Evolutionary conservation across 2,888 invertebrate genomes (phyloP).

Genomic region (Atrina japonica): DNA sequence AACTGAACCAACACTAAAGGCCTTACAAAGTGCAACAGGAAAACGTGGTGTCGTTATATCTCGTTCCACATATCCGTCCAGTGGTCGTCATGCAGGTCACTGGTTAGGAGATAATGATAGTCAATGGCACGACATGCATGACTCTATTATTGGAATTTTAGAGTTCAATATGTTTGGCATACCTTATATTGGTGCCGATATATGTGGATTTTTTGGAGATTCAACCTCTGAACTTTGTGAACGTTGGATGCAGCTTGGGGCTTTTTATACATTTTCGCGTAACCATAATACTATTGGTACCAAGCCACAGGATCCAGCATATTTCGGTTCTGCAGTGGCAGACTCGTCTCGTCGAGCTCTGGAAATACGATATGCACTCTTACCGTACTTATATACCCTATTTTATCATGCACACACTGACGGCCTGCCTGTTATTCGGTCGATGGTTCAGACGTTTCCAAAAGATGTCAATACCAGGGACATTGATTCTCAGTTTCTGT

Average conservation of each 20-base stretch:
- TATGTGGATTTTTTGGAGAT: constrained; percentile 76
- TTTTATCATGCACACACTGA: constrained; percentile 82
- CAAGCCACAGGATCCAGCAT: constrained; percentile 73
- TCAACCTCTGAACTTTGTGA: constrained; percentile 71
- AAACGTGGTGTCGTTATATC: constrained; percentile 84
- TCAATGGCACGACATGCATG: constrained; percentile 79
- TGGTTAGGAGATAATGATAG: constrained; percentile 79
- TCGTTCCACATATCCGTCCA: constrained; percentile 76
- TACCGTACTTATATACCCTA: constrained; percentile 78
- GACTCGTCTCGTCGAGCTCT: constrained; percentile 66
- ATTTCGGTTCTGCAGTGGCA: constrained; percentile 67
- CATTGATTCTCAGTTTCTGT: constrained; percentile 78
- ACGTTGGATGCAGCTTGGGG: constrained; percentile 78
- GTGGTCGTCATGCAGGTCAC: constrained; percentile 71
- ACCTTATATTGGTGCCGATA: constrained; percentile 83
- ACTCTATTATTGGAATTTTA: constrained; percentile 83
- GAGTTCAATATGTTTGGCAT: constrained; percentile 90
- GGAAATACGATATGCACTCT: constrained; percentile 72
- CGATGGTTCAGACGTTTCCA: constrained; percentile 86
- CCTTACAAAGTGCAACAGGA: constrained; percentile 64
- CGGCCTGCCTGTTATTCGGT: constrained; percentile 89
- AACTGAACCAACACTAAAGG: constrained; percentile 86
- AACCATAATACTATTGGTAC: constrained; percentile 72
- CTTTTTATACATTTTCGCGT: constrained; percentile 77
- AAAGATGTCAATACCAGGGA: constrained; percentile 60